Conservation (phyloP, 2,113 vertebrate species). For the Ciconia boyciana region DNA sequence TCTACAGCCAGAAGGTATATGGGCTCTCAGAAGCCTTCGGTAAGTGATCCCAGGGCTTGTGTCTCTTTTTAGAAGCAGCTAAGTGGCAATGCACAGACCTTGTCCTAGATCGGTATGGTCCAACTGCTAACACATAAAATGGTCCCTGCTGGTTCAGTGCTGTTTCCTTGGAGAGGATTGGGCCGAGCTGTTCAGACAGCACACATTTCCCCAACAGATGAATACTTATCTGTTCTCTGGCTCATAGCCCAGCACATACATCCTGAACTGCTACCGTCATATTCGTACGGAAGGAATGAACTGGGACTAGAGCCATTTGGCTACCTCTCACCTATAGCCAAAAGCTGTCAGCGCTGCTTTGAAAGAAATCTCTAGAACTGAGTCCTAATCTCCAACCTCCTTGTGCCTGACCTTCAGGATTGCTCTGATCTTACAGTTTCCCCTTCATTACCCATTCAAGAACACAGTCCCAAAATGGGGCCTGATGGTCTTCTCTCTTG, state of each 20-base stretch:
- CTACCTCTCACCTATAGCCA: not conserved
- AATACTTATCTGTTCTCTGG: not conserved
- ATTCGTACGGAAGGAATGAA: not conserved
- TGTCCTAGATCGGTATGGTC: not conserved
- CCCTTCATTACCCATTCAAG: not conserved
- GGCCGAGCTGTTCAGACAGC: not conserved
- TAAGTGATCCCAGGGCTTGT: constrained; percentile 61
- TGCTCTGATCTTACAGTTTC: not conserved
- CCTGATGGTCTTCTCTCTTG: not conserved
- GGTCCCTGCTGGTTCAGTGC: not conserved
- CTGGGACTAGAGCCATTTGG: not conserved
- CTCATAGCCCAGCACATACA: not conserved
- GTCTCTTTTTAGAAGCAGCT: not conserved
- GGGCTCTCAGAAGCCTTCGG: constrained; percentile 93
- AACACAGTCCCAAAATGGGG: not conserved
- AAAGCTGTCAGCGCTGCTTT: not conserved
- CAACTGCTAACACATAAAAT: not conserved
- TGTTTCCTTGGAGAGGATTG: not conserved
- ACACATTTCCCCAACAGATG: not conserved
- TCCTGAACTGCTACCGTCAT: not conserved
- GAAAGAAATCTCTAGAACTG: not conserved
- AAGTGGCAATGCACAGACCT: not conserved
- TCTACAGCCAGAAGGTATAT: constrained; percentile 97
- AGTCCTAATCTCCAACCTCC: not conserved
- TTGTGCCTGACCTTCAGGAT: not conserved